Conservation (phyloP, 2,113 vertebrate species). For the Chelonoidis abingdonii region DNA sequence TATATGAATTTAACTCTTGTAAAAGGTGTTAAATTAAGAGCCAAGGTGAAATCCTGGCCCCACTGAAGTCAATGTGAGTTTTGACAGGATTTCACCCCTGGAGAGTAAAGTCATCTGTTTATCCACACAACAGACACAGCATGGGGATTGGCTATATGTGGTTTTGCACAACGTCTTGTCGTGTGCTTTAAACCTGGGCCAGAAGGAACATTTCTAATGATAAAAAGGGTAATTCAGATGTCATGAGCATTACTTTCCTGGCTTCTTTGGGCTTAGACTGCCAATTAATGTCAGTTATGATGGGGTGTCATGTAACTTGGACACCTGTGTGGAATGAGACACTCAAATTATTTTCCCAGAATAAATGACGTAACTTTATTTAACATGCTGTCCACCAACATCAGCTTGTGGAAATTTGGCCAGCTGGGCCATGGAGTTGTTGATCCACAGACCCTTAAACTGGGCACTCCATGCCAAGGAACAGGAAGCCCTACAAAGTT, state of each 20-base stretch:
- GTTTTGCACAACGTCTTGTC: neutral
- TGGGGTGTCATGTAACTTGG: neutral
- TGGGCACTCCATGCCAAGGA: neutral
- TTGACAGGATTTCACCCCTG: constrained; percentile 26
- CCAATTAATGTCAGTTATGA: neutral
- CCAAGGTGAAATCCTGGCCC: neutral
- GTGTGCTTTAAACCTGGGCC: neutral
- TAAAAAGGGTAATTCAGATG: neutral
- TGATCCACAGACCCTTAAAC: constrained; percentile 8
- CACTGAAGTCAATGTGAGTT: neutral
- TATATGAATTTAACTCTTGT: neutral
- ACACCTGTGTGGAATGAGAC: neutral
- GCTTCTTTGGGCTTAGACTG: neutral
- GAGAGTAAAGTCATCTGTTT: constrained; percentile 22
- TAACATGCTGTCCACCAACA: neutral
- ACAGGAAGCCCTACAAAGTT: neutral
- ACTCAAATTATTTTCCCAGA: neutral
- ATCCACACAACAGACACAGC: neutral
- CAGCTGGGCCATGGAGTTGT: neutral
- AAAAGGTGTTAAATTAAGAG: constrained; percentile 42
- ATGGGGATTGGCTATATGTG: constrained; percentile 44
- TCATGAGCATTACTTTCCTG: neutral
- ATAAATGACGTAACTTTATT: neutral
- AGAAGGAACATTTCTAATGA: neutral
- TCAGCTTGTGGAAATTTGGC: constrained; percentile 14